Percentiles rank a stretch among this genome's conserved stretches.
Conservation (phyloP, 2,888 invertebrate species). For the Metallyticus violacea region DNA sequence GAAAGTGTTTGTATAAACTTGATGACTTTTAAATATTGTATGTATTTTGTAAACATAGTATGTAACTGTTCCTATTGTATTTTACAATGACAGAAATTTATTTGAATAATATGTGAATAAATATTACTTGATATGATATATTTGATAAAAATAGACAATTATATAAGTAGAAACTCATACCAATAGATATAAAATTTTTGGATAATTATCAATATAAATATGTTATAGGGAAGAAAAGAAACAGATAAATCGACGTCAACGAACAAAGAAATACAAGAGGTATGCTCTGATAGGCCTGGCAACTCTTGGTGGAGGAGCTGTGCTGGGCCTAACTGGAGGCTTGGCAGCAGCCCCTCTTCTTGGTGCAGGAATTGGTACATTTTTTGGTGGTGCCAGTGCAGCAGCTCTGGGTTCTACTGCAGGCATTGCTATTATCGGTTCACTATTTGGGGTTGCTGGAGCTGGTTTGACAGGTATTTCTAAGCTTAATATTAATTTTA, state of each 20-base stretch:
- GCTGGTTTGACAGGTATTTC: slow-evolving; percentile 58
- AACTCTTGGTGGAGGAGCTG: slow-evolving; percentile 60
- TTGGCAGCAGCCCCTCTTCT: slow-evolving; percentile 64
- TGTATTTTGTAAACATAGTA: too few species aligned
- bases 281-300: slow-evolving; percentile 62
- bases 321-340: slow-evolving; percentile 64
- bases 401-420: slow-evolving; percentile 53
- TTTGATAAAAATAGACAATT: too few species aligned
- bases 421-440: slow-evolving; percentile 56
- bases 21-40: too few species aligned
- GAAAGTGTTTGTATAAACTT: too few species aligned
- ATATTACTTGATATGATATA: too few species aligned
- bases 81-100: too few species aligned
- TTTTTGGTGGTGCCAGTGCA: slow-evolving; percentile 47
- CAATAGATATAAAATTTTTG: too few species aligned
- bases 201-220: too few species aligned
- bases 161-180: too few species aligned
- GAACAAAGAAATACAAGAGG: slow-evolving; percentile 56
- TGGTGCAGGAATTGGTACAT: slow-evolving; percentile 53
- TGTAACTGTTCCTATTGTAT: too few species aligned
- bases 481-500: background rate
- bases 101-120: too few species aligned
- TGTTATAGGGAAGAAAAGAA: slow-evolving; percentile 51
- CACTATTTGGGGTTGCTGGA: slow-evolving; percentile 64
- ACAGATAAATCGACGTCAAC: slow-evolving; percentile 48